Evolutionary conservation across 2,888 invertebrate genomes (phyloP).

Genomic region (Drosophila parthenogenetica): DNA sequence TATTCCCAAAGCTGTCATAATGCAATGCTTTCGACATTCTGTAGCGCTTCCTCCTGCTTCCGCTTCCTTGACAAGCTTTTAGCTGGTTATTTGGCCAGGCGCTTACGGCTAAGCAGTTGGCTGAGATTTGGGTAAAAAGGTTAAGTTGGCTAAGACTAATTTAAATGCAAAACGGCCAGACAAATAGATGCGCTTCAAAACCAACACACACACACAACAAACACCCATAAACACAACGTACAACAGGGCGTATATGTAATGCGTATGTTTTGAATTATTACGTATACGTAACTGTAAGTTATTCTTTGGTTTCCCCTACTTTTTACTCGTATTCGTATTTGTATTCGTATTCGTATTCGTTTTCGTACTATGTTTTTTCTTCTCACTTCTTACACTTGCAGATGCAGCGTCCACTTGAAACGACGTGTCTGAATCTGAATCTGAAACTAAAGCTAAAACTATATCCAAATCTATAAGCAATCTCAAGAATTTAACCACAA

Average conservation of each 20-base stretch:
- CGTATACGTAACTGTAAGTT: slow-evolving; percentile 10
- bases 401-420: slow-evolving; percentile 52
- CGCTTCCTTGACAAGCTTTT: background rate
- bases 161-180: slow-evolving; percentile 65
- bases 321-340: slow-evolving; percentile 35
- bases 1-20: slow-evolving; percentile 56
- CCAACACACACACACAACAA: background rate
- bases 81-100: slow-evolving; percentile 52
- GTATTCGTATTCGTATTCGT: slow-evolving; percentile 51
- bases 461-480: slow-evolving; percentile 23
- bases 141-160: slow-evolving; percentile 64
- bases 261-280: slow-evolving; percentile 1
- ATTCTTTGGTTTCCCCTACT: no score
- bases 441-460: background rate
- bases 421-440: background rate
- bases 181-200: background rate
- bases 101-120: slow-evolving; percentile 50
- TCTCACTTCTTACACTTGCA: slow-evolving; percentile 69
- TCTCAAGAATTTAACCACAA: slow-evolving; percentile 48
- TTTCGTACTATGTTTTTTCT: slow-evolving; percentile 56
- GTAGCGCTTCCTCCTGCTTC: slow-evolving; percentile 12
- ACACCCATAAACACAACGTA: background rate
- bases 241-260: slow-evolving; percentile 58
- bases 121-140: slow-evolving; percentile 78
- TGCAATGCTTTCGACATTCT: slow-evolving; percentile 57